These are phyloP conservation scores for Schizaphis graminum DNA, from an alignment of 2,888 invertebrate genomes.

Conservation along the genomic window DNA sequence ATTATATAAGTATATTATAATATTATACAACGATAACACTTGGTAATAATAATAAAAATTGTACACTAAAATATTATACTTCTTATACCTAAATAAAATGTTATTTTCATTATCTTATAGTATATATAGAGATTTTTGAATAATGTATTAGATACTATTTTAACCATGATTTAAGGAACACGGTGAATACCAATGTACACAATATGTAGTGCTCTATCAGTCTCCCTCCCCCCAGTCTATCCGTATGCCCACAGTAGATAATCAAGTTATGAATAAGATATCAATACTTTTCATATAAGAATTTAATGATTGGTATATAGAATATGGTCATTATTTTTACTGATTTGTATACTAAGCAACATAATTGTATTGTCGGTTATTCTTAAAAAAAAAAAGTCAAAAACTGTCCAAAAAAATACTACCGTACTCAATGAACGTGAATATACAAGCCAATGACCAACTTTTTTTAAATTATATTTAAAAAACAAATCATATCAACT, in stretches of 20 bases:
- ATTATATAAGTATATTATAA: not conserved
- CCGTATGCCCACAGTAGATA: not conserved
- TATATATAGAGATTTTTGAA: not conserved
- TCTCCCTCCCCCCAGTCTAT: too few relatives aligned
- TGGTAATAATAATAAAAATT: too few relatives aligned
- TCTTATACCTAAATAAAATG: too few relatives aligned
- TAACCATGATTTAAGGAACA: too few relatives aligned
- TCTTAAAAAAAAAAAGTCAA: not conserved
- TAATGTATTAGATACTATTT: not conserved
- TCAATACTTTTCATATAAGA: not conserved
- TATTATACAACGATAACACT: too few relatives aligned
- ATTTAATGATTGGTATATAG: not conserved
- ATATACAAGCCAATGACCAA: not conserved
- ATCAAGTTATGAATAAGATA: not conserved
- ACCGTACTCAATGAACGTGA: not conserved
- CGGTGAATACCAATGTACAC: too few relatives aligned
- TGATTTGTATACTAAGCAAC: not conserved
- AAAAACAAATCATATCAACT: not conserved
- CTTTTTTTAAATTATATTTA: not conserved
- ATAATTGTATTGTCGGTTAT: not conserved
- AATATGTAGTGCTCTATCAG: too few relatives aligned
- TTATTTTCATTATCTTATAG: too few relatives aligned
- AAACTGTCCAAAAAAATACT: not conserved
- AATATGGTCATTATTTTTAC: not conserved
- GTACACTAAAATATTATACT: too few relatives aligned